Evolutionary conservation across 2,797 vertebrate species (phyloP).

Genomic region (Synanceia verrucosa): DNA sequence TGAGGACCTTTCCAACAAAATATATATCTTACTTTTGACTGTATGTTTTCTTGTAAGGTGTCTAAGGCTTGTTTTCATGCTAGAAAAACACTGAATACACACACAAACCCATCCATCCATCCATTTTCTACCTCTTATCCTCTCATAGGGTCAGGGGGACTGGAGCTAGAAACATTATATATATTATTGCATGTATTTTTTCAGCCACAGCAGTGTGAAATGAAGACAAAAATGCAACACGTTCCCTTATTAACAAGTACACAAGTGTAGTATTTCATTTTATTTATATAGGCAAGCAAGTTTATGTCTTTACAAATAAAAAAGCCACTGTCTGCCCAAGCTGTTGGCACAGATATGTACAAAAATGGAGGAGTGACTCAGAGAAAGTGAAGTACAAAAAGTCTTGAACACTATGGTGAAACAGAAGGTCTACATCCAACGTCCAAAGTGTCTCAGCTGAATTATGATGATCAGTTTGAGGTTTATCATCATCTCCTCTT

Average conservation of each 20-base stretch:
- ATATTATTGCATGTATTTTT: no score
- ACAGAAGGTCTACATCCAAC: conserved; percentile 65
- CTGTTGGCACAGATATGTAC: conserved; percentile 99
- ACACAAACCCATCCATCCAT: no score
- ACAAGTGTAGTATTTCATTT: conserved; percentile 89
- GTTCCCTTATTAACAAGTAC: conserved; percentile 88
- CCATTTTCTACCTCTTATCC: no score
- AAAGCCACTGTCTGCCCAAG: conserved; percentile 92
- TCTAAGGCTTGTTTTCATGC: no score
- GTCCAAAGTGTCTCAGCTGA: conserved; percentile 60
- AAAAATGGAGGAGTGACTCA: conserved; percentile 88
- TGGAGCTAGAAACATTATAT: no score
- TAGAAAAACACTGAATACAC: no score
- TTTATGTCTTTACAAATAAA: conserved; percentile 96
- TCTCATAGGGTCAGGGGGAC: no score
- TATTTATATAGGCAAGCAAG: conserved; percentile 98
- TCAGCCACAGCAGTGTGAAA: conserved; percentile 31
- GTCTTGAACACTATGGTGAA: conserved; percentile 72
- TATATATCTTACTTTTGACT: not conserved
- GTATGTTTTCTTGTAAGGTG: not conserved
- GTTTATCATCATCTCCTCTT: conserved; percentile 22
- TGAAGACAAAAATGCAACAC: conserved; percentile 59
- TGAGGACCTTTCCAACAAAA: not conserved
- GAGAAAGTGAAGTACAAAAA: conserved; percentile 92
- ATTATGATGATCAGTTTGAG: conserved; percentile 21